phyloP scores from a whole-genome alignment of 2,113 vertebrate genomes.

The Urocolius indicus region DNA sequence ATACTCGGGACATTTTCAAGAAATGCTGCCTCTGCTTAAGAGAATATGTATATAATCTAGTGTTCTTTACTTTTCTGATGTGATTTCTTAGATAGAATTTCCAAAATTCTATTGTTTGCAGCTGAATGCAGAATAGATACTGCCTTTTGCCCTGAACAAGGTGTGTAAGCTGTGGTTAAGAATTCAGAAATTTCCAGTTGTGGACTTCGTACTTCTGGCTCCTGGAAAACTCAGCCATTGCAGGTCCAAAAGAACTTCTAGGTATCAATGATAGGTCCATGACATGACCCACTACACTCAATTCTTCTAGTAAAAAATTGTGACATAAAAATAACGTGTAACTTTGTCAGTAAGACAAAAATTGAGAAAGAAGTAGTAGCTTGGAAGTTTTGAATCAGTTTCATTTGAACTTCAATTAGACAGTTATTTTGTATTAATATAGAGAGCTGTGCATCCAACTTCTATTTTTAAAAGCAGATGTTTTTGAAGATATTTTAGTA shows the following conservation, averaged over 20 bases:
- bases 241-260: not conserved
- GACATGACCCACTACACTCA: not conserved
- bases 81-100: not conserved
- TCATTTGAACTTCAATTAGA: conserved; percentile 19
- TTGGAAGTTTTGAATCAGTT: not conserved
- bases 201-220: not conserved
- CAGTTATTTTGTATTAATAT: not conserved
- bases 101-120: not conserved
- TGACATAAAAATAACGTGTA: not conserved
- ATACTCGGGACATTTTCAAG: not conserved
- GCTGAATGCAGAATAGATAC: not conserved
- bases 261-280: not conserved
- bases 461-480: conserved; percentile 31
- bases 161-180: not conserved
- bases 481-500: conserved; percentile 34
- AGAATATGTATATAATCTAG: not conserved
- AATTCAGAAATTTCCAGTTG: not conserved
- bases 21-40: not conserved
- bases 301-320: not conserved
- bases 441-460: not conserved
- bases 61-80: not conserved
- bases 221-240: not conserved
- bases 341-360: not conserved
- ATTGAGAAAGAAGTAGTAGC: not conserved
- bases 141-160: not conserved